Conservation (phyloP, 2,888 invertebrate species). For the Troides oblongomaculatus region DNA sequence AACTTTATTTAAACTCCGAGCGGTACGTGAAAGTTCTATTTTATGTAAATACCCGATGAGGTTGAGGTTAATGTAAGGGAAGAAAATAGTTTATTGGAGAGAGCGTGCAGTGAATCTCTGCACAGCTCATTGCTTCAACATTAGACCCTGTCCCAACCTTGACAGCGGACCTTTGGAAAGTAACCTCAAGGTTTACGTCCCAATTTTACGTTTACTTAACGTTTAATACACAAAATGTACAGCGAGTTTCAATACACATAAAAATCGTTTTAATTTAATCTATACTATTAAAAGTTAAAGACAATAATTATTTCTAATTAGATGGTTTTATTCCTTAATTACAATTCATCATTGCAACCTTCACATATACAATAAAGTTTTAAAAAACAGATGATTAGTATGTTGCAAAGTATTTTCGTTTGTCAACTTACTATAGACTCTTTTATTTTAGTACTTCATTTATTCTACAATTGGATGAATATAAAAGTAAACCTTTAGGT, state of each 20-base stretch:
- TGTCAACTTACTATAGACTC: too few species aligned
- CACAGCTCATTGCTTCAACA: conserved; percentile 26
- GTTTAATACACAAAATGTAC: not conserved
- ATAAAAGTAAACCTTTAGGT: too few species aligned
- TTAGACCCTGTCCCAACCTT: conserved; percentile 27
- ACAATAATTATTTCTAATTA: too few species aligned
- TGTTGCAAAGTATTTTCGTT: too few species aligned
- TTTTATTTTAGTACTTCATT: too few species aligned
- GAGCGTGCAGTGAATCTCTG: conserved; percentile 28
- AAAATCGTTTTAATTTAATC: not conserved
- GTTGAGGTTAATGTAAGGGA: conserved; percentile 23
- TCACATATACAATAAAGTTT: too few species aligned
- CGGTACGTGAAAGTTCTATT: conserved; percentile 6
- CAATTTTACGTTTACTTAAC: conserved; percentile 3
- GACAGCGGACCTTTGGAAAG: conserved; percentile 18
- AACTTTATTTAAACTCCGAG: conserved; percentile 16
- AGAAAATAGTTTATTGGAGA: conserved; percentile 27
- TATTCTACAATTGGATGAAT: too few species aligned
- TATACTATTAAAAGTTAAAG: not conserved
- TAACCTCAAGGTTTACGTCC: conserved; percentile 22
- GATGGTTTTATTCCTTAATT: too few species aligned
- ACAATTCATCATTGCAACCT: too few species aligned
- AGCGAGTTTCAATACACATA: not conserved
- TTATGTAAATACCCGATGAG: conserved; percentile 7
- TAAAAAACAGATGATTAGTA: too few species aligned